Evolutionary conservation across 2,888 invertebrate genomes (phyloP).

Genomic region (Encarsia formosa): DNA sequence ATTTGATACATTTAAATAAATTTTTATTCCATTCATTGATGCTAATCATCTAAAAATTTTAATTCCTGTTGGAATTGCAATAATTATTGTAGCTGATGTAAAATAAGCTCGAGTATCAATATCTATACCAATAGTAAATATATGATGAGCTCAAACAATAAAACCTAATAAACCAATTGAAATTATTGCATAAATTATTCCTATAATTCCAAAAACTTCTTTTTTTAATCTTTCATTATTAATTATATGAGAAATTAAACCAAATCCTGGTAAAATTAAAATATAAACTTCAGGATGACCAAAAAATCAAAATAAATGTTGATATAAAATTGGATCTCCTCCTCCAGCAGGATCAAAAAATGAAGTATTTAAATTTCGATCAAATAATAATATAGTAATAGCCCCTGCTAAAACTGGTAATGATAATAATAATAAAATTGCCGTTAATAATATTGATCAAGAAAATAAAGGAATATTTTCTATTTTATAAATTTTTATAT

Average conservation of each 20-base stretch:
- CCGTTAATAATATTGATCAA: constrained; percentile 68
- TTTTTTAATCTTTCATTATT: constrained; percentile 71
- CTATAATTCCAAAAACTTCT: constrained; percentile 67
- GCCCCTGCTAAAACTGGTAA: constrained; percentile 75
- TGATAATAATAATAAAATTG: constrained; percentile 62
- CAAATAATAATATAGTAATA: constrained; percentile 73
- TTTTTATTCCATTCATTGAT: constrained; percentile 59
- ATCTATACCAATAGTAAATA: constrained; percentile 81
- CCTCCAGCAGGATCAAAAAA: constrained; percentile 79
- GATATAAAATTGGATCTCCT: constrained; percentile 75
- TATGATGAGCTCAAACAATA: constrained; percentile 81
- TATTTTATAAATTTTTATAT: constrained; percentile 60
- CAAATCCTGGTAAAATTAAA: constrained; percentile 80
- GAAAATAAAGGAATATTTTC: constrained; percentile 70
- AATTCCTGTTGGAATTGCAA: constrained; percentile 81
- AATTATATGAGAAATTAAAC: constrained; percentile 76
- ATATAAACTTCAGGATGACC: constrained; percentile 85
- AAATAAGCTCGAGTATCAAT: constrained; percentile 81
- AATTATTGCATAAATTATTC: constrained; percentile 81
- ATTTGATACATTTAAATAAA: constrained; percentile 59
- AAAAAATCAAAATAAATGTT: constrained; percentile 86
- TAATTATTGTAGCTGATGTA: constrained; percentile 80
- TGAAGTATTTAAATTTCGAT: constrained; percentile 75
- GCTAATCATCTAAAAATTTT: constrained; percentile 79
- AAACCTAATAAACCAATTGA: constrained; percentile 78